phyloP scores from a whole-genome alignment of 2,888 invertebrate genomes.

The Rhaphigaster nebulosa region DNA sequence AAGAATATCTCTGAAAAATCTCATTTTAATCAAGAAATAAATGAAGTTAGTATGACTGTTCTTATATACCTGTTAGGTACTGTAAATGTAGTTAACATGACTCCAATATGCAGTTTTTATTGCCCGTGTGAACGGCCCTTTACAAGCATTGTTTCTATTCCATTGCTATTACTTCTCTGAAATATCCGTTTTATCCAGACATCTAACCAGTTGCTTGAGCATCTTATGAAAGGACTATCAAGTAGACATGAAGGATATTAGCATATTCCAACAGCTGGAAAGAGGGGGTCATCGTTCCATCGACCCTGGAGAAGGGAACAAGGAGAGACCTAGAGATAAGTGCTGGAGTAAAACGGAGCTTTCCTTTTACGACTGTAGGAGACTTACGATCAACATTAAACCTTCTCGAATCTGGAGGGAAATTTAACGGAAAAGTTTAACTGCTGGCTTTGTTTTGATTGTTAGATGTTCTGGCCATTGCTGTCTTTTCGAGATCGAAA shows the following conservation, averaged over 20 bases:
- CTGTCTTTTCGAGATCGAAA: neutral
- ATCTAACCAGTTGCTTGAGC: neutral
- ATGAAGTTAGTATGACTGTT: too few relatives aligned
- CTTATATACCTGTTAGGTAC: too few relatives aligned
- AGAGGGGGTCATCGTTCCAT: neutral
- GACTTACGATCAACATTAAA: slow-evolving; percentile 5
- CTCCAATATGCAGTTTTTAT: too few relatives aligned
- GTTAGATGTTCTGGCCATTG: neutral
- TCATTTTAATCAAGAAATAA: too few relatives aligned
- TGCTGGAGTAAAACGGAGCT: neutral
- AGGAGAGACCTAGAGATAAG: neutral
- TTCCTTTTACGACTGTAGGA: neutral
- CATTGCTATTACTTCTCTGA: neutral
- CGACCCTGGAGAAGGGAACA: neutral
- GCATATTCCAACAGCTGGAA: neutral
- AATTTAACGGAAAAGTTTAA: neutral
- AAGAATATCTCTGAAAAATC: too few relatives aligned
- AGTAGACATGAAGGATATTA: neutral
- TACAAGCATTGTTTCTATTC: neutral
- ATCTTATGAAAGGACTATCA: neutral
- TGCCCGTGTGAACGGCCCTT: too few relatives aligned
- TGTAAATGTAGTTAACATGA: too few relatives aligned
- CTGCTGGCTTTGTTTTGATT: neutral
- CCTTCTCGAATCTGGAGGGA: neutral
- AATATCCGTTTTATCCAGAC: neutral